These are phyloP conservation scores for Megamerina dolium DNA, from an alignment of 2,888 invertebrate genomes.

Conservation along the genomic window DNA sequence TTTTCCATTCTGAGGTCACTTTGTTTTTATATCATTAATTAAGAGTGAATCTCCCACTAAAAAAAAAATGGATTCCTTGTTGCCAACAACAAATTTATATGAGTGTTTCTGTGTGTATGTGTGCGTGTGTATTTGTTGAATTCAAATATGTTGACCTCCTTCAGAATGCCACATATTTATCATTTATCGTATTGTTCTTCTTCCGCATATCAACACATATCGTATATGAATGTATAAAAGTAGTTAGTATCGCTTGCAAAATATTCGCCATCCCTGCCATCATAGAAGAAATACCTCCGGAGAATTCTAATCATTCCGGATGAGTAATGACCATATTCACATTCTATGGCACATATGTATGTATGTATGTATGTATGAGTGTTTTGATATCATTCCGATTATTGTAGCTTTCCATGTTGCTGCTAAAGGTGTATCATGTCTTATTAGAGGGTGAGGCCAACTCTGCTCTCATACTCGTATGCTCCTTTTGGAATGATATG, in stretches of 20 bases:
- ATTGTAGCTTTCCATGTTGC: slow-evolving; percentile 2
- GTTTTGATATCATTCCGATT: slow-evolving; percentile 14
- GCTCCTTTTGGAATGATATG: too few species aligned
- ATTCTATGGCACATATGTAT: slow-evolving; percentile 12
- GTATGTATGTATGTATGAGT: too few species aligned
- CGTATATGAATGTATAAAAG: slow-evolving; percentile 4
- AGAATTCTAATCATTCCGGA: slow-evolving; percentile 37
- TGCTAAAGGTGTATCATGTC: slow-evolving; percentile 1
- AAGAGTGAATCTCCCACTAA: neutral
- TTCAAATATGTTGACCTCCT: slow-evolving; percentile 3
- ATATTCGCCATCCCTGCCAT: neutral
- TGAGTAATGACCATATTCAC: slow-evolving; percentile 34
- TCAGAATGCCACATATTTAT: slow-evolving; percentile 3
- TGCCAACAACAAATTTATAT: neutral
- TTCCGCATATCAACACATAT: slow-evolving; percentile 14
- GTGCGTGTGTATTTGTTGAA: slow-evolving; percentile 6
- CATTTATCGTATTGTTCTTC: slow-evolving; percentile 7
- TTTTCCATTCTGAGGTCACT: too few species aligned
- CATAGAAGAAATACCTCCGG: slow-evolving; percentile 28
- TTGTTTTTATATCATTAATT: slow-evolving; percentile 10
- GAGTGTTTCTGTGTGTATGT: slow-evolving; percentile 12
- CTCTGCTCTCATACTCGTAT: too few species aligned
- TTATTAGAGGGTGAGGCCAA: too few species aligned
- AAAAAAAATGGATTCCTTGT: neutral
- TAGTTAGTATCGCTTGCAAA: too few species aligned